Base-by-base conservation (phyloP, 2,888 invertebrate species). In the Phalera bucephala region DNA sequence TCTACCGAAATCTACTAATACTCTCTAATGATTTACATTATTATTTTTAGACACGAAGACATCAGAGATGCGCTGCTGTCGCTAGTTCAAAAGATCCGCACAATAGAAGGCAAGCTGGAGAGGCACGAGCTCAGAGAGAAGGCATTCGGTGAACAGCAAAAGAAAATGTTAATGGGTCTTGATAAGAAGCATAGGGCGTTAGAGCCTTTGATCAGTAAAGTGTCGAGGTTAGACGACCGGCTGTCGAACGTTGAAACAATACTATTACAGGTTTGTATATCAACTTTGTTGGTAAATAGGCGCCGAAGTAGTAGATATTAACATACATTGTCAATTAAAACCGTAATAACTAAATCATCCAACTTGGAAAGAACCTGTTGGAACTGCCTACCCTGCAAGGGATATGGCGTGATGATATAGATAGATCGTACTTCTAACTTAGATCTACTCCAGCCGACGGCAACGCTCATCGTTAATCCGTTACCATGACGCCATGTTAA, bases 81-180 rank as follows among this genome's bases (percentile, higher is more conserved):
- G 11, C 83, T 96, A 39, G 94, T 95, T 6, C 94, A 95, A 67
- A 94, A 95, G 74, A 94, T 96, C 73, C 92, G 95, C 27, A 91
- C 93, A 22, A 92, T 95, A 32, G 95, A 95, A 47, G 95, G 95
- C 67, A 96, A 96, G 80, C 75, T 97, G 45, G 96, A 96, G 66
- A 88, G 96, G 9, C 96, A 97, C 75, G 96, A 97, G 73, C 93
- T 92, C 58, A 89, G 97, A 7, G 96, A 96, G 74, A 91, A 95
- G 48, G 93, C 93, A 0, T 81, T 96, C 12, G 96, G 95, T 0
- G 96, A 96, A 38, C 92, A 95, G 52, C 68, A 96, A 33, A 96
- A 96, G 81, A 94, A 94, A 70, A 92, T 93, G 31, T 80, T 97
- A 42, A 80, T 90, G 1, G 85, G 91, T 0, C 74, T 96, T 29